Evolutionary conservation across 2,113 vertebrate species (phyloP).

Genomic region (Neodontobutis hainanensis): DNA sequence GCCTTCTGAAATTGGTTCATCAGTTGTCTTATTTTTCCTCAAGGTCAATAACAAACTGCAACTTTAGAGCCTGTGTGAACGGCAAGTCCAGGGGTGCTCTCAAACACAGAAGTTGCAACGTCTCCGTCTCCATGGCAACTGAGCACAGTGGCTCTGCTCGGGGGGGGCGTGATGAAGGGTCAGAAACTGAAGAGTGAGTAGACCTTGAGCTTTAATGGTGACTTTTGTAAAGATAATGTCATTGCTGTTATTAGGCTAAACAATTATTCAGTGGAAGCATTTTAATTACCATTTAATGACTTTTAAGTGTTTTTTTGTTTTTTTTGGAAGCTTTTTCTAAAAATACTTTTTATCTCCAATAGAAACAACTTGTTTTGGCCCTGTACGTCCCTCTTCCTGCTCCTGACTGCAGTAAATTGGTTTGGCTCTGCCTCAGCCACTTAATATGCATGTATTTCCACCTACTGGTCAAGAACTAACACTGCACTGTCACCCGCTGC

Average conservation of each 20-base stretch:
- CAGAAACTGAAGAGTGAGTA: background rate
- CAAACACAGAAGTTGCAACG: conserved; percentile 10
- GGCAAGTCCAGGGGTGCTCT: background rate
- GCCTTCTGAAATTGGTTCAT: background rate
- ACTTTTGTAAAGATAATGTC: background rate
- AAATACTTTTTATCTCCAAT: background rate
- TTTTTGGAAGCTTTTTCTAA: background rate
- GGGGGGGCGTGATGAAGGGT: background rate
- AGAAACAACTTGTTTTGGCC: background rate
- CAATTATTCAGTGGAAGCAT: background rate
- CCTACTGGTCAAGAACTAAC: conserved; percentile 65
- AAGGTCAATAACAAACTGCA: background rate
- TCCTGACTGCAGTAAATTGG: conserved; percentile 50
- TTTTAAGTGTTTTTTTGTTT: too few species aligned
- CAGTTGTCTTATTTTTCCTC: background rate
- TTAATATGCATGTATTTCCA: conserved; percentile 74
- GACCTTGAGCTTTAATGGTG: background rate
- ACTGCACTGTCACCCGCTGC: conserved; percentile 52
- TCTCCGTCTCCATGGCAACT: conserved; percentile 10
- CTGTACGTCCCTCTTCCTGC: conserved; percentile 5
- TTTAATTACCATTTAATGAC: background rate
- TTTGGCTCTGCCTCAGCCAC: conserved; percentile 60
- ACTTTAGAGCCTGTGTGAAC: background rate
- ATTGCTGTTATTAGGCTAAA: background rate
- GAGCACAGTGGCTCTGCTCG: background rate